Conservation (phyloP, 2,888 invertebrate genomes). For the Alviniconcha strummeri region DNA sequence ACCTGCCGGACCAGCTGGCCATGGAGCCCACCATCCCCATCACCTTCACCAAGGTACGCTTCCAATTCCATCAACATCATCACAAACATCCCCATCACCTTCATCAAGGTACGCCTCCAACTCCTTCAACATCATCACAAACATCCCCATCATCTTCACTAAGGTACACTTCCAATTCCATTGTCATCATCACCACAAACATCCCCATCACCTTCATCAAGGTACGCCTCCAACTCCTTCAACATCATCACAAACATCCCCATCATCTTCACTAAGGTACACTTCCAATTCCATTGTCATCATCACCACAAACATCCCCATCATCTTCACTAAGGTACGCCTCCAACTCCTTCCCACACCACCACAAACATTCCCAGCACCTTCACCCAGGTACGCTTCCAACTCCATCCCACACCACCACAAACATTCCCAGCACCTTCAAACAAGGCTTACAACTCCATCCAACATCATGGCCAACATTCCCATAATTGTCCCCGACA, state of each 20-base stretch:
- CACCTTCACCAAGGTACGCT: constrained; percentile 77
- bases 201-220: constrained; percentile 60
- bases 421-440: no score
- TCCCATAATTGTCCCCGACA: constrained; percentile 78
- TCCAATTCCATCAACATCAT: not conserved
- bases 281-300: constrained; percentile 11
- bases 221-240: no score
- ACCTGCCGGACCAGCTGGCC: constrained; percentile 76
- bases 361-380: constrained; percentile 77
- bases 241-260: constrained; percentile 74
- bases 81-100: constrained; percentile 39
- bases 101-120: constrained; percentile 66
- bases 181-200: no score
- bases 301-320: no score
- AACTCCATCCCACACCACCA: no score
- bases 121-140: constrained; percentile 75
- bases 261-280: constrained; percentile 78
- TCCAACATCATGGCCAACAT: constrained; percentile 71
- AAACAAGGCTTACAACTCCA: no score
- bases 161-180: constrained; percentile 69
- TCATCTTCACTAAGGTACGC: constrained; percentile 39
- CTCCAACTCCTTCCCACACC: constrained; percentile 77
- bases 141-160: constrained; percentile 79
- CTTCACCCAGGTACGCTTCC: constrained; percentile 76
- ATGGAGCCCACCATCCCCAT: constrained; percentile 78